These are phyloP conservation scores for Laupala kohalensis DNA, from an alignment of 1,140 invertebrate species.

Conservation along the genomic window DNA sequence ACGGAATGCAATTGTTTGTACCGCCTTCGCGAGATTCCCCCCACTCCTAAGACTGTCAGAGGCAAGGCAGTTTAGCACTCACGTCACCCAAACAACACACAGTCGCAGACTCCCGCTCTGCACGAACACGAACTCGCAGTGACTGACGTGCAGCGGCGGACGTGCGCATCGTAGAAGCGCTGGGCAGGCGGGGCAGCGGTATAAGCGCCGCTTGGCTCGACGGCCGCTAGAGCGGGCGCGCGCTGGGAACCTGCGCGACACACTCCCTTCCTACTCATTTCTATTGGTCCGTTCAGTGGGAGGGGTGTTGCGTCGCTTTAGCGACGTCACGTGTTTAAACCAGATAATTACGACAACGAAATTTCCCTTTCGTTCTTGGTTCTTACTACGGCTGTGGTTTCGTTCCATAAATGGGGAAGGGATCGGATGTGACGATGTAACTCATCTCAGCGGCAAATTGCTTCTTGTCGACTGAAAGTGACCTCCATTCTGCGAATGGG, in stretches of 20 bases:
- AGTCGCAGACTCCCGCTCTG: conserved; percentile 28
- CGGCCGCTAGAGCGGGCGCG: neutral
- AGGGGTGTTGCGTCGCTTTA: neutral
- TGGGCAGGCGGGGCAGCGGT: conserved; percentile 15
- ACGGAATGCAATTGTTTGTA: conserved; percentile 31
- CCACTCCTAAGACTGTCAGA: conserved; percentile 22
- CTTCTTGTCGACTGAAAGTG: too few relatives aligned
- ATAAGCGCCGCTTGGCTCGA: neutral
- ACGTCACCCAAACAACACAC: conserved; percentile 20
- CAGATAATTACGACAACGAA: conserved; percentile 5
- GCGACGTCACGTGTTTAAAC: conserved; percentile 5
- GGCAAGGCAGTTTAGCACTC: conserved; percentile 22
- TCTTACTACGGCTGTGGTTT: neutral
- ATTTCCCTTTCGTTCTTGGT: conserved; percentile 3
- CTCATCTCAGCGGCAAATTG: too few relatives aligned
- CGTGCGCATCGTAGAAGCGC: conserved; percentile 22
- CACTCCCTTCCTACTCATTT: neutral
- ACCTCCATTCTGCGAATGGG: too few relatives aligned
- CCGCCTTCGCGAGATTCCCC: conserved; percentile 23
- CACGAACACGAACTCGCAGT: conserved; percentile 30
- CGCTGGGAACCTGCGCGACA: neutral
- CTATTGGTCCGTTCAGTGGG: neutral
- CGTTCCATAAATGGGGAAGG: neutral
- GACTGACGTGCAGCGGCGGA: conserved; percentile 26
- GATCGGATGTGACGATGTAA: neutral